These are phyloP conservation scores for Archocentrus centrarchus DNA, from an alignment of 2,113 vertebrate genomes.

Conservation along the genomic window DNA sequence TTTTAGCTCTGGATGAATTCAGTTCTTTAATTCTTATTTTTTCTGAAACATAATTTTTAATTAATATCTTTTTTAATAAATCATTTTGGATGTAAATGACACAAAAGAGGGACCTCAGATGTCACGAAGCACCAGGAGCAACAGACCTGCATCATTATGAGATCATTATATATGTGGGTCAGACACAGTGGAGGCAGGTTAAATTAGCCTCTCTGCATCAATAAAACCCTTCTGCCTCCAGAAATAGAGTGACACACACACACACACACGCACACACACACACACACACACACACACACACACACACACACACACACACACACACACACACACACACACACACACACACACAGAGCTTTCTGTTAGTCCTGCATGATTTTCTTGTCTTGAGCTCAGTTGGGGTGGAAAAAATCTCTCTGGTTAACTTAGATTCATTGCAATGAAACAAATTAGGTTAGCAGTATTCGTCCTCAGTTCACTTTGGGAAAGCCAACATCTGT, in stretches of 20 bases:
- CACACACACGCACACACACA: background rate
- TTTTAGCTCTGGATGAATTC: too few relatives aligned
- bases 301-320: background rate
- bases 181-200: background rate
- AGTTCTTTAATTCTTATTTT: too few relatives aligned
- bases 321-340: background rate
- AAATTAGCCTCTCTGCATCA: background rate
- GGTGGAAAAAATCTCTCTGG: background rate
- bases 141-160: slow-evolving; percentile 31
- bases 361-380: background rate
- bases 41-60: background rate
- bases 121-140: background rate
- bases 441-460: background rate
- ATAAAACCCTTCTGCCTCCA: background rate
- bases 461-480: too few relatives aligned
- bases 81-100: background rate
- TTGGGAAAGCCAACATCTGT: too few relatives aligned
- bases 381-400: background rate
- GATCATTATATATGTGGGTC: slow-evolving; percentile 29
- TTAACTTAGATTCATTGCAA: accelerated
- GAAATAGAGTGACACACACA: background rate
- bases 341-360: background rate
- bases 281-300: background rate
- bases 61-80: background rate
- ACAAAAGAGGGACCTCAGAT: background rate